Percentiles rank a stretch among this genome's conserved stretches.
Conservation (phyloP, 2,888 invertebrate species). For the Cheilosia grossa region DNA sequence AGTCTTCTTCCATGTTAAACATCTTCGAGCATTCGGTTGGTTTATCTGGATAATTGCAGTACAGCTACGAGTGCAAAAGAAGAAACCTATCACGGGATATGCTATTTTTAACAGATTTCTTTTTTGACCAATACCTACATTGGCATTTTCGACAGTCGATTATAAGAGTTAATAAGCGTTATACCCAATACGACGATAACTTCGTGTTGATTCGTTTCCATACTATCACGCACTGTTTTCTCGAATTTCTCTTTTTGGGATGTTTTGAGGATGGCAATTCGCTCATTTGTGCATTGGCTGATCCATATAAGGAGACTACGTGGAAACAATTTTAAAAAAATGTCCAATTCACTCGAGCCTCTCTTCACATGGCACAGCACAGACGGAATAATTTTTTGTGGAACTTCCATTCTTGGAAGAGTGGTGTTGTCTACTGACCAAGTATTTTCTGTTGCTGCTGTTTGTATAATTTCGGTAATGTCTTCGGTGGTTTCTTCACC, state of each 20-base stretch:
- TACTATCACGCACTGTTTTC: too few relatives aligned
- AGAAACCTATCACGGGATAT: too few relatives aligned
- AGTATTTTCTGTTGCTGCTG: constrained; percentile 17
- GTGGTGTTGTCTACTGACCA: constrained; percentile 19
- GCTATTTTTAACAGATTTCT: too few relatives aligned
- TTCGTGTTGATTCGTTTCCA: constrained; percentile 11
- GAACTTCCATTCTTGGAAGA: constrained; percentile 26
- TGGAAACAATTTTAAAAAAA: not conserved
- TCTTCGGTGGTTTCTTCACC: not conserved
- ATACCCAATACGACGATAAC: too few relatives aligned
- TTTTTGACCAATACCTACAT: constrained; percentile 19
- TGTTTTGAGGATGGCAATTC: too few relatives aligned
- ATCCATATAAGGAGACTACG: constrained; percentile 31
- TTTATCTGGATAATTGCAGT: too few relatives aligned
- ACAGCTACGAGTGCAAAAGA: too few relatives aligned
- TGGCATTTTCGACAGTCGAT: too few relatives aligned
- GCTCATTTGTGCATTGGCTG: constrained; percentile 16
- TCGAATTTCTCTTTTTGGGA: too few relatives aligned
- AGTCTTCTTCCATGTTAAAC: too few relatives aligned
- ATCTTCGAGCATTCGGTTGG: too few relatives aligned
- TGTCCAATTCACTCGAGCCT: constrained; percentile 37
- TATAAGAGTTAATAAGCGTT: too few relatives aligned
- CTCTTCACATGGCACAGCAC: constrained; percentile 29
- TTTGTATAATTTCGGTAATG: not conserved
- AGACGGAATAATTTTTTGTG: constrained; percentile 25